Conservation (phyloP, 2,113 vertebrate genomes). For the Sylvia atricapilla region DNA sequence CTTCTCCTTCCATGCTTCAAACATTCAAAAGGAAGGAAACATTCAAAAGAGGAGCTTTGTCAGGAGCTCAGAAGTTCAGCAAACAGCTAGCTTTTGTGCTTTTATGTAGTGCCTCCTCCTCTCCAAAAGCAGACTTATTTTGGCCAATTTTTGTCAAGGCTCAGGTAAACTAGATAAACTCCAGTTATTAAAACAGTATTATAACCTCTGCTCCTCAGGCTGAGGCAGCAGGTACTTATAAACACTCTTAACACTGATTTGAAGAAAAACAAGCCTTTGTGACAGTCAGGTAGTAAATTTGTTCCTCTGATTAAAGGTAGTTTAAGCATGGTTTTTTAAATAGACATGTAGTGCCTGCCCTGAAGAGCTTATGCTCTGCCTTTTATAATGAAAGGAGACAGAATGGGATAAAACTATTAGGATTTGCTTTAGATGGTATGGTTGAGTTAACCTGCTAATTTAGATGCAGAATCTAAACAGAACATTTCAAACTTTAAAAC, state of each 20-base stretch:
- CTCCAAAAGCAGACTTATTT: neutral
- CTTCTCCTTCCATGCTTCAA: neutral
- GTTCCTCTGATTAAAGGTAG: neutral
- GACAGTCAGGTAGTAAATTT: neutral
- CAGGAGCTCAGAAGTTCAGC: neutral
- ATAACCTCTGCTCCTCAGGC: neutral
- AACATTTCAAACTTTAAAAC: conserved; percentile 15
- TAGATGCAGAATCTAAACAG: neutral
- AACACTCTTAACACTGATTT: neutral
- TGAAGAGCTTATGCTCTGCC: neutral
- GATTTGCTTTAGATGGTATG: neutral
- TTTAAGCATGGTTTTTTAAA: neutral
- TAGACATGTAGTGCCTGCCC: neutral
- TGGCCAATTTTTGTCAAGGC: neutral
- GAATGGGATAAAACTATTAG: neutral
- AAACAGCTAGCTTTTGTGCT: neutral
- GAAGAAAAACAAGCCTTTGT: neutral
- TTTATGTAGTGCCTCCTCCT: neutral
- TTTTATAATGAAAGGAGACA: neutral
- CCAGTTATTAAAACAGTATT: neutral
- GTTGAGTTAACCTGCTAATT: conserved; percentile 5
- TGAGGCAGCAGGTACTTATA: neutral
- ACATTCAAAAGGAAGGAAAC: neutral
- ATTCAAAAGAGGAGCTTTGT: neutral
- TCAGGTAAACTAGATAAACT: neutral